These are phyloP conservation scores for Parelbella ahira DNA, from an alignment of 2,888 invertebrate genomes.

Conservation along the genomic window DNA sequence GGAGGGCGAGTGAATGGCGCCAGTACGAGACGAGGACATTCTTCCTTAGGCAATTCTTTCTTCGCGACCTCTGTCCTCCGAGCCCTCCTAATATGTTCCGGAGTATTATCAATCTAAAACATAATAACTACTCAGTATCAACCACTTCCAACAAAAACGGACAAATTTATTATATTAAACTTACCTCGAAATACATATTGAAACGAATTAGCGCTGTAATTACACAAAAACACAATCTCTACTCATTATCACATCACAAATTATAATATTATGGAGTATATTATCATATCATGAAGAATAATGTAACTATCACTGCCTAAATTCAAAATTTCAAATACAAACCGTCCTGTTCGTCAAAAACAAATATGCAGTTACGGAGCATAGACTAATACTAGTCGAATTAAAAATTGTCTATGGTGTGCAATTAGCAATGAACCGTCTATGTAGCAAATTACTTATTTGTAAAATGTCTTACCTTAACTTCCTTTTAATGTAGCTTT, in stretches of 20 bases:
- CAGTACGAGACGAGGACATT: conserved; percentile 76
- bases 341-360: not conserved
- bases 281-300: not conserved
- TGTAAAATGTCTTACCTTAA: too few relatives aligned
- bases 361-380: too few relatives aligned
- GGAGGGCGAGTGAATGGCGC: conserved; percentile 85
- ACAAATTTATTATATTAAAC: too few relatives aligned
- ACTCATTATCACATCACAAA: too few relatives aligned
- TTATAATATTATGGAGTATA: too few relatives aligned
- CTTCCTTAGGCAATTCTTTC: conserved; percentile 57
- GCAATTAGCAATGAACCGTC: too few relatives aligned
- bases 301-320: not conserved
- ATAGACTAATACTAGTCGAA: too few relatives aligned
- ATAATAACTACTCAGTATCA: not conserved
- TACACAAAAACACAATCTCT: not conserved
- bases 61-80: conserved; percentile 51
- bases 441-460: too few relatives aligned
- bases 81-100: conserved; percentile 59
- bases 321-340: conserved; percentile 1
- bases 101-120: conserved; percentile 71
- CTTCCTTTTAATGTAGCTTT: too few relatives aligned
- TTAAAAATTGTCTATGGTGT: too few relatives aligned
- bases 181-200: conserved; percentile 60
- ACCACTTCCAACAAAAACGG: too few relatives aligned
- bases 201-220: conserved; percentile 16